These are phyloP conservation scores for Diadegma fenestrale DNA, from an alignment of 2,888 invertebrate genomes.

Conservation along the genomic window DNA sequence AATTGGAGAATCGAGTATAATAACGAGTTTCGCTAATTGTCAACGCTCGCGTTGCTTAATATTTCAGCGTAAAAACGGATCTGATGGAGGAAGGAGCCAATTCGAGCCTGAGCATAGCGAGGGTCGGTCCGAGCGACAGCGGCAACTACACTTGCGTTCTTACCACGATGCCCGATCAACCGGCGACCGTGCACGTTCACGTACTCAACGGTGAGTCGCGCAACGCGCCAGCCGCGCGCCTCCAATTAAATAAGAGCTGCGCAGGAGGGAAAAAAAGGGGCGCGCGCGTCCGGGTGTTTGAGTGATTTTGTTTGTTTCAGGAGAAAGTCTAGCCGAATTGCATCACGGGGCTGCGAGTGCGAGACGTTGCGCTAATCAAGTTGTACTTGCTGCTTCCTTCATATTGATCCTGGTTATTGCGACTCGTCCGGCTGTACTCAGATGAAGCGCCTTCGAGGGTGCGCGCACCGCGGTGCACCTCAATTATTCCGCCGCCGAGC, in stretches of 20 bases:
- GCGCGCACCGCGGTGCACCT: constrained; percentile 30
- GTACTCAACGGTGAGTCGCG: constrained; percentile 86
- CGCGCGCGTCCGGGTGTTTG: constrained; percentile 73
- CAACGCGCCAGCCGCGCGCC: no score
- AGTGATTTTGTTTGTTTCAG: constrained; percentile 84
- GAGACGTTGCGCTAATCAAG: constrained; percentile 58
- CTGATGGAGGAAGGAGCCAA: constrained; percentile 85
- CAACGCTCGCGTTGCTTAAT: constrained; percentile 5
- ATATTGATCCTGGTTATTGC: constrained; percentile 75
- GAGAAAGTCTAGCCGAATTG: constrained; percentile 88
- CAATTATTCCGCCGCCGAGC: no score
- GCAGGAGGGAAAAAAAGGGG: no score
- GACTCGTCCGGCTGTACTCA: constrained; percentile 78
- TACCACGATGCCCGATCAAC: constrained; percentile 84
- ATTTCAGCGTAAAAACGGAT: constrained; percentile 85
- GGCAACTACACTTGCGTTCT: constrained; percentile 86
- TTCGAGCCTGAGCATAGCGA: constrained; percentile 85
- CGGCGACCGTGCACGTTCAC: constrained; percentile 86
- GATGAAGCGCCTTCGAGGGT: constrained; percentile 79
- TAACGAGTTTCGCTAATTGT: background rate
- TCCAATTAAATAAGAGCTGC: no score
- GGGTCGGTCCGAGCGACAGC: constrained; percentile 85
- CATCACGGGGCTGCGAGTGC: constrained; percentile 84
- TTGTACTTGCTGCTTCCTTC: constrained; percentile 70
- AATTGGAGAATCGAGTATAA: background rate